Percentiles rank a stretch among this genome's conserved stretches.
These are phyloP conservation scores for Scaptomyza parva DNA, from an alignment of 2,888 invertebrate species.

Conservation along the genomic window DNA sequence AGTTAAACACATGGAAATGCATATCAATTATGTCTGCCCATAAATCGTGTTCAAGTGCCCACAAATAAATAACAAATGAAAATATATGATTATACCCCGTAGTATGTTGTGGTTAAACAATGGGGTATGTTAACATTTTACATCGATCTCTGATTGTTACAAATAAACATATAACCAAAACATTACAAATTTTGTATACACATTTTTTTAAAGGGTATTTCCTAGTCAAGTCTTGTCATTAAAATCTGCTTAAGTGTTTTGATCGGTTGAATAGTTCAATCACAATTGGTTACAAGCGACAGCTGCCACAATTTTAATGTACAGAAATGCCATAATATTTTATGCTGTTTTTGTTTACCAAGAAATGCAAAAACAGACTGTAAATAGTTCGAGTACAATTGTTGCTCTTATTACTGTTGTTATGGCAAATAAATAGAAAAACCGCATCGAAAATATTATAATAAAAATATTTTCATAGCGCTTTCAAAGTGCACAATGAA, in stretches of 20 bases:
- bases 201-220: neutral
- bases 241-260: neutral
- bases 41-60: constrained; percentile 42
- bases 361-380: constrained; percentile 7
- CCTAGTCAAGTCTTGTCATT: neutral
- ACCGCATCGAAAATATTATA: constrained; percentile 68
- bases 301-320: constrained; percentile 44
- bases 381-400: constrained; percentile 28
- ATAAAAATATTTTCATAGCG: constrained; percentile 61
- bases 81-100: constrained; percentile 6
- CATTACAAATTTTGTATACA: too few species aligned
- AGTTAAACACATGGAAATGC: constrained; percentile 18
- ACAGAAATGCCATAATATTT: constrained; percentile 40
- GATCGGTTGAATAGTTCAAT: constrained; percentile 9
- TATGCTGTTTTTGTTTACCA: constrained; percentile 37
- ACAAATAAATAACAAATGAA: constrained; percentile 28
- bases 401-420: constrained; percentile 22
- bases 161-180: too few species aligned
- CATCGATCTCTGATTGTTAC: too few species aligned
- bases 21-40: constrained; percentile 9
- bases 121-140: neutral
- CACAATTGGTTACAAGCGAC: constrained; percentile 19
- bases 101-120: neutral
- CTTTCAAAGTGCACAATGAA: constrained; percentile 57
- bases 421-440: constrained; percentile 67